Evolutionary conservation across 2,797 vertebrate genomes (phyloP).

Genomic region (Gallinago solitaria): DNA sequence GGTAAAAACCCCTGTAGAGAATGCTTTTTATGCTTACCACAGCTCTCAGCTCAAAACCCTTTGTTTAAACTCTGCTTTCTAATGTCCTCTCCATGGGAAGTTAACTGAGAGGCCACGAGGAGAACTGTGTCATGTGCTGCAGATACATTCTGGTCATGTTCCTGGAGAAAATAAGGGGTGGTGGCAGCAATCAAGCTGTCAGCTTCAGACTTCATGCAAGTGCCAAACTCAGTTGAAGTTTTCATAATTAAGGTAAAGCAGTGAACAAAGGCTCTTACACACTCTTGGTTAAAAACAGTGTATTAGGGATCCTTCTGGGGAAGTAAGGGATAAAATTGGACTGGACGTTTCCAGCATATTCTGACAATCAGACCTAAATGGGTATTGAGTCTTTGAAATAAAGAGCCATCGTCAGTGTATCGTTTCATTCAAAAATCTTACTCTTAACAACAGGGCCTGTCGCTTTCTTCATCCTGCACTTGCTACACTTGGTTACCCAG

Average conservation of each 20-base stretch:
- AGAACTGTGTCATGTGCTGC: background rate
- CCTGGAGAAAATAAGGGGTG: background rate
- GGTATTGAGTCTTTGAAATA: background rate
- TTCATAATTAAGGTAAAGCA: background rate
- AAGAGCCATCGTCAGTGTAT: background rate
- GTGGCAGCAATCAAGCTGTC: background rate
- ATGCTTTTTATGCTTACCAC: background rate
- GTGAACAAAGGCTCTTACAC: background rate
- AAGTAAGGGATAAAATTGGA: background rate
- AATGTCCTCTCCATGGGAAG: background rate
- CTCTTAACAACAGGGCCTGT: background rate
- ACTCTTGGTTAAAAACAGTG: background rate
- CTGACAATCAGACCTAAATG: slow-evolving; percentile 8
- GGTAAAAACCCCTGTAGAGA: background rate
- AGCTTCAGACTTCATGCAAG: background rate
- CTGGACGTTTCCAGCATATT: background rate
- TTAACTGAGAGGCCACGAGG: background rate
- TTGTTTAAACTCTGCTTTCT: background rate
- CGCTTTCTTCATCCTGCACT: background rate
- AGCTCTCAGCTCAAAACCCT: background rate
- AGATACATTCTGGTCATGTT: background rate
- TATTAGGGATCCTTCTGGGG: background rate
- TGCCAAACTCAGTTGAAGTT: background rate
- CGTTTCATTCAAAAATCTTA: background rate
- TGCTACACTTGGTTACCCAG: background rate